Evolutionary conservation across 2,113 vertebrate species (phyloP).

Genomic region (Symphodus melops): DNA sequence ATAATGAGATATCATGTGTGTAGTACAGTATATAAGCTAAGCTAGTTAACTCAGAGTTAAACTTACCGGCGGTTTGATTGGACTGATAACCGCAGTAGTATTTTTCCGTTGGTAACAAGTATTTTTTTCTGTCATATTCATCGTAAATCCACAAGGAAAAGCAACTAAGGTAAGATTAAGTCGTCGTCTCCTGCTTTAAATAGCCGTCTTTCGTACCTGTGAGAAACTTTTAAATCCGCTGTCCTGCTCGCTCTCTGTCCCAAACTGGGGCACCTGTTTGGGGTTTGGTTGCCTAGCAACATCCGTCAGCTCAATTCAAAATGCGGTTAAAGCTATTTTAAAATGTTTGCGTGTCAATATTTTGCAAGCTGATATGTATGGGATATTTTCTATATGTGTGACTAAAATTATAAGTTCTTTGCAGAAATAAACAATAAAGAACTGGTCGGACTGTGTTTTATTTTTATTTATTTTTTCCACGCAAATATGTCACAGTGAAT

Average conservation of each 20-base stretch:
- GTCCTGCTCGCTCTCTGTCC: not conserved
- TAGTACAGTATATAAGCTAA: not conserved
- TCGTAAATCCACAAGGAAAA: not conserved
- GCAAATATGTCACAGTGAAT: too few species aligned
- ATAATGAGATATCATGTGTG: too few species aligned
- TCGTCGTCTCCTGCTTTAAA: not conserved
- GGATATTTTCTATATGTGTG: too few species aligned
- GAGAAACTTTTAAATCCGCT: not conserved
- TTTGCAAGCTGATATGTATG: too few species aligned
- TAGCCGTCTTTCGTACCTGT: not conserved
- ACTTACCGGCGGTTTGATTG: conserved; percentile 62
- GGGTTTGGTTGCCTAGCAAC: conserved; percentile 62
- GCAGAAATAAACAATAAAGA: too few species aligned
- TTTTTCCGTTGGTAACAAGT: not conserved
- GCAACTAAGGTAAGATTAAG: not conserved
- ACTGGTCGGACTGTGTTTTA: too few species aligned
- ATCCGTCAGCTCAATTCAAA: not conserved
- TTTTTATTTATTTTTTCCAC: too few species aligned
- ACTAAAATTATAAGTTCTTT: too few species aligned
- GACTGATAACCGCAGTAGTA: conserved; percentile 20
- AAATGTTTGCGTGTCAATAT: too few species aligned
- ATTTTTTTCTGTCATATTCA: conserved; percentile 29
- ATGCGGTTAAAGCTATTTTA: too few species aligned
- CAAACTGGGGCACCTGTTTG: conserved; percentile 1
- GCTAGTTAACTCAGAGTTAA: not conserved